A percentile compares a stretch with the other conserved stretches of the same genome.
phyloP scores from a whole-genome alignment of 2,888 invertebrate genomes.

The Nycteola revayana region DNA sequence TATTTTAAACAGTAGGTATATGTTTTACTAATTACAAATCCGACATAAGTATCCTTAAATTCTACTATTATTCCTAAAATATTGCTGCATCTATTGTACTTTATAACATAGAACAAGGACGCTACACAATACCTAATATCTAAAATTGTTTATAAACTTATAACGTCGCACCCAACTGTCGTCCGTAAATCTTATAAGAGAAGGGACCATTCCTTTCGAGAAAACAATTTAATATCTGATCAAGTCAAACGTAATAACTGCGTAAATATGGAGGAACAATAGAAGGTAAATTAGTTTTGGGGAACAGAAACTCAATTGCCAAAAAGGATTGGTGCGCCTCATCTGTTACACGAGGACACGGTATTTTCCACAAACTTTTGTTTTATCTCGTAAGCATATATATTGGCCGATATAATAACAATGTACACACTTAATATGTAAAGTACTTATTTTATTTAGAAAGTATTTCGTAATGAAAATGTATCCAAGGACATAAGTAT shows the following conservation, averaged over 20 bases:
- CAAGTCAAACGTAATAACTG: slow-evolving; percentile 72
- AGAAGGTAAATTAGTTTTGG: slow-evolving; percentile 72
- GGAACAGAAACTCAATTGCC: slow-evolving; percentile 66
- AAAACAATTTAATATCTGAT: slow-evolving; percentile 71
- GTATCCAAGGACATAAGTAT: too few species aligned
- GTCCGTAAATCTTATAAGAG: slow-evolving; percentile 52
- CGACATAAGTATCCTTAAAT: too few species aligned
- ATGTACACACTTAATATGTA: too few species aligned
- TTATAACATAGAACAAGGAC: too few species aligned
- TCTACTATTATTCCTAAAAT: too few species aligned
- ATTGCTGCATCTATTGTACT: too few species aligned
- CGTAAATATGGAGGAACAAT: slow-evolving; percentile 73
- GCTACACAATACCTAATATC: slow-evolving; percentile 3
- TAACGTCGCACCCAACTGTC: slow-evolving; percentile 25
- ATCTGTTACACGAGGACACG: slow-evolving; percentile 34
- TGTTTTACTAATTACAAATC: too few species aligned
- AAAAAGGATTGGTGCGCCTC: slow-evolving; percentile 55
- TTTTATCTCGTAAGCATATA: slow-evolving; percentile 27
- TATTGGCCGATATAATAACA: slow-evolving; percentile 2
- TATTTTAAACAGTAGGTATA: too few species aligned
- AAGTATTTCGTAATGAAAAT: too few species aligned
- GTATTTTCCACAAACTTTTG: slow-evolving; percentile 38
- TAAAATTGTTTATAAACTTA: slow-evolving; percentile 35
- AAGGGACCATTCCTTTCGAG: slow-evolving; percentile 52
- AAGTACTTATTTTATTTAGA: too few species aligned